Evolutionary conservation across 1,140 invertebrate genomes (phyloP).

Genomic region (Eumaeus atala): DNA sequence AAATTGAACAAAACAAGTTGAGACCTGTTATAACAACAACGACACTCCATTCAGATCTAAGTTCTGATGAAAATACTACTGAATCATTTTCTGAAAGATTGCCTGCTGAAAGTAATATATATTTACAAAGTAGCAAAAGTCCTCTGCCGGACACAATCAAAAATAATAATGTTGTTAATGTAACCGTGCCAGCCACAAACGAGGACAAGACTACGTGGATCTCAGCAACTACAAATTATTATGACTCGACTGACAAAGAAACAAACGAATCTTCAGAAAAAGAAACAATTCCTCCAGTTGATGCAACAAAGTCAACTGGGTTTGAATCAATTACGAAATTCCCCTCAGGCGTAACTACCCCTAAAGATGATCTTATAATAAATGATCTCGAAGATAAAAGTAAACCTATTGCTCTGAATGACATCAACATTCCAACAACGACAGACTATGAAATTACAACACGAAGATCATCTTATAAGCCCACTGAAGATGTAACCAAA

Average conservation of each 20-base stretch:
- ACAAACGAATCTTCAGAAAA: slow-evolving; percentile 28
- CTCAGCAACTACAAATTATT: slow-evolving; percentile 30
- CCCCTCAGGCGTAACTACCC: slow-evolving; percentile 53
- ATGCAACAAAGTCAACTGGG: slow-evolving; percentile 49
- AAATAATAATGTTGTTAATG: no score
- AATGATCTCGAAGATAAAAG: slow-evolving; percentile 35
- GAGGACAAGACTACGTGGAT: slow-evolving; percentile 36
- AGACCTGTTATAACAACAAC: slow-evolving; percentile 33
- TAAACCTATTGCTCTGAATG: slow-evolving; percentile 28
- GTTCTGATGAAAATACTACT: slow-evolving; percentile 24
- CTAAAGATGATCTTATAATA: slow-evolving; percentile 40
- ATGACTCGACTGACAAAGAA: slow-evolving; percentile 31
- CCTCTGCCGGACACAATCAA: slow-evolving; percentile 13
- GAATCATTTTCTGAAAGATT: slow-evolving; percentile 45
- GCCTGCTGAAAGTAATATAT: slow-evolving; percentile 57
- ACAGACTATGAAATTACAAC: slow-evolving; percentile 64
- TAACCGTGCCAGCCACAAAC: neutral
- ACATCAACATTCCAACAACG: slow-evolving; percentile 29
- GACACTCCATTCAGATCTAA: slow-evolving; percentile 15
- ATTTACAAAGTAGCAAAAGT: slow-evolving; percentile 44
- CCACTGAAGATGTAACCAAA: slow-evolving; percentile 42
- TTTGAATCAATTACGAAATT: slow-evolving; percentile 69
- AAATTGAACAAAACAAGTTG: slow-evolving; percentile 50
- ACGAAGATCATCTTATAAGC: slow-evolving; percentile 58
- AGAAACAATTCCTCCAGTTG: slow-evolving; percentile 47